Percentiles rank a stretch among this genome's conserved stretches.
Evolutionary conservation across 1,140 invertebrate species (phyloP).

Genomic region (Bombus pascuorum): DNA sequence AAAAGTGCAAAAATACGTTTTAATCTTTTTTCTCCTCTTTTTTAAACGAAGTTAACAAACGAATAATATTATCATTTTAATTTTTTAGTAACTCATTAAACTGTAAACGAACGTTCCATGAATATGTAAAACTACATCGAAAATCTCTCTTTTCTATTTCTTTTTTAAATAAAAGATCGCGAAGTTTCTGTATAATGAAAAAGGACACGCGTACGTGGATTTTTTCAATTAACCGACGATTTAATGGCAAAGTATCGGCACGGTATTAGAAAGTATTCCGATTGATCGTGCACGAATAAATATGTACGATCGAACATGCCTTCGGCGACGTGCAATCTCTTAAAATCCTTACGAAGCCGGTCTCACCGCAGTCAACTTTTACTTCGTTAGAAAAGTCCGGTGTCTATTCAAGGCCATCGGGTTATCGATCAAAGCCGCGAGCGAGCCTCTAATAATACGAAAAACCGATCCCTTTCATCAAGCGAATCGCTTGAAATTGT

Average conservation of each 20-base stretch:
- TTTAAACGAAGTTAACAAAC: too few relatives aligned
- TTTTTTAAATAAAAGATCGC: not conserved
- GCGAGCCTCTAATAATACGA: slow-evolving; percentile 56
- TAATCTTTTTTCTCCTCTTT: too few relatives aligned
- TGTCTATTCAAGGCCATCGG: slow-evolving; percentile 64
- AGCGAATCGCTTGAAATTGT: slow-evolving; percentile 53
- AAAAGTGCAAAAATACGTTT: too few relatives aligned
- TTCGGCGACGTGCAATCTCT: slow-evolving; percentile 60
- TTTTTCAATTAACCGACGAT: not conserved
- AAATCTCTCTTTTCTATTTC: too few relatives aligned
- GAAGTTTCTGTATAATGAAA: not conserved
- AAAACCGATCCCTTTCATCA: slow-evolving; percentile 58
- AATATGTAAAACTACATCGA: too few relatives aligned
- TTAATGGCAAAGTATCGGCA: not conserved
- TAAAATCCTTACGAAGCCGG: slow-evolving; percentile 51
- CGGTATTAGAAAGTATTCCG: slow-evolving; percentile 40
- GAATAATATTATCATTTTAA: too few relatives aligned
- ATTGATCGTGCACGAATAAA: slow-evolving; percentile 32
- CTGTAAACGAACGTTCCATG: too few relatives aligned
- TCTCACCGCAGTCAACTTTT: slow-evolving; percentile 62
- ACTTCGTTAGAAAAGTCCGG: slow-evolving; percentile 66
- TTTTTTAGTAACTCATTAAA: too few relatives aligned
- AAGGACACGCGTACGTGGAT: not conserved
- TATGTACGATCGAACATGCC: slow-evolving; percentile 42
- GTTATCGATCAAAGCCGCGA: slow-evolving; percentile 63